Base-by-base conservation (phyloP, 2,888 invertebrate species). In the Malthinus seriepunctatus region DNA sequence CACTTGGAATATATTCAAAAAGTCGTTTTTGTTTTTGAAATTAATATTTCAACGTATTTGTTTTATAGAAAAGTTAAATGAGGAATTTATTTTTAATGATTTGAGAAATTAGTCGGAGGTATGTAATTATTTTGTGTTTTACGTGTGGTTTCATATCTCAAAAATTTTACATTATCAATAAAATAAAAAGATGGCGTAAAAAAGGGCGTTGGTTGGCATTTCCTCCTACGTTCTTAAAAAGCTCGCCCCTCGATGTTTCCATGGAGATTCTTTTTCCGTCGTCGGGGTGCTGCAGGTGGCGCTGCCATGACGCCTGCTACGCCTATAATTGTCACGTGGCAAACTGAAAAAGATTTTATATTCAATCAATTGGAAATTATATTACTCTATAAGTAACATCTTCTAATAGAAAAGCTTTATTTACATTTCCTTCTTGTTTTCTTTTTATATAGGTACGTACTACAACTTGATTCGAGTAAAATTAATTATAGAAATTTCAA, bases 141-240 rank as follows among this genome's bases (percentile, higher is more conserved):
- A 48, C 57, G 48, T 58, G 49, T 37, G 58, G 48, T 53, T 52
- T 58, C 52, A 45, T 52, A 53, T 57, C 23, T 57, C 48, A 33
- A 51, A 52, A 57, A 57, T 49, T 53, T 51, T 58, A 58, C 52
- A 58, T 58, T 53, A 58, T 58, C 54, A 54, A 50, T 50, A 64
- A 70, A 72, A 73, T 73, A 72, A 70, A 71, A 73, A 72, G 73
- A 72, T 73, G 73, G 73, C 73, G 73, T 67, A 72, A 72, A 73
- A 72, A 71, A 73, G 73, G 73, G 73, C 72, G 72, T 71, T 71
- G 71, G 73, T 71, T 67, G 65, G 38, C 63, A 62, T 67, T 66
- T 69, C 70, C 72, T 71, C 70, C 72, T 67, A 72, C 72, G 64
- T 70, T 73, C 73, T 73, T 73, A 73, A 73, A 73, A 71, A 73